Base-by-base conservation (phyloP, 2,797 vertebrate species). In the Hephaestus fuliginosus region DNA sequence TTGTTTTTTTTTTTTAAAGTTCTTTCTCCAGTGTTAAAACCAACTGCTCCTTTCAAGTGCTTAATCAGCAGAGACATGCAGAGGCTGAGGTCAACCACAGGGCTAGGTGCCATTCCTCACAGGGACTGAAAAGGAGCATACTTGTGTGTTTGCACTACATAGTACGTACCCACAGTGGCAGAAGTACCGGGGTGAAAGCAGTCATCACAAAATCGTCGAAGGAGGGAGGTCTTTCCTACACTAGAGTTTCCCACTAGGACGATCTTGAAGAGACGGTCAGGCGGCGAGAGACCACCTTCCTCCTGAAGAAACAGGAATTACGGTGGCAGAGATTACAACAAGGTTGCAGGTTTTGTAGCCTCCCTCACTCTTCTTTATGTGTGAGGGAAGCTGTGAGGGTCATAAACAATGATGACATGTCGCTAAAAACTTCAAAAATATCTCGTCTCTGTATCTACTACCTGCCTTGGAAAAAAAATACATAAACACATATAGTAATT, bases 201-300 rank as follows among this genome's bases (percentile, higher is more conserved):
- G 80, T 95, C 94, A 0, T 97, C 97, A 63, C 97, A 99, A 90
- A 99, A 96, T 36, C 96, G 91, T 22, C 91, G 95, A 12, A 99
- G 95, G 53, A 99, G 94, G 3, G 96, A 98, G 0, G 97, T 99
- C 93, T 99, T 99, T 62, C 98, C 98, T 5, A 98, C 97, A 0
- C 96, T 97, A 0, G 97, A 98, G 89, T 98, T 97, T 17, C 97
- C 97, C 49, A 99, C 96, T 44, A 98, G 88, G 74, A 99, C 88
- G 0, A 99, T 93, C 94, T 99, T 99, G 92, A 99, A 99, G 76
- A 99, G 93, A 3, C 94, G 95, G 71, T 99, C 97, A 1, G 96
- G 97, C 3, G 91, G 86, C 43, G 70, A 85, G 6, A 39, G 65
- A 25, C 70, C 33, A 1, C 64, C 89, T 78, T 97, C 96, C 74